These are phyloP conservation scores for Drosophila fulvimacula DNA, from an alignment of 2,888 invertebrate genomes.

Conservation along the genomic window DNA sequence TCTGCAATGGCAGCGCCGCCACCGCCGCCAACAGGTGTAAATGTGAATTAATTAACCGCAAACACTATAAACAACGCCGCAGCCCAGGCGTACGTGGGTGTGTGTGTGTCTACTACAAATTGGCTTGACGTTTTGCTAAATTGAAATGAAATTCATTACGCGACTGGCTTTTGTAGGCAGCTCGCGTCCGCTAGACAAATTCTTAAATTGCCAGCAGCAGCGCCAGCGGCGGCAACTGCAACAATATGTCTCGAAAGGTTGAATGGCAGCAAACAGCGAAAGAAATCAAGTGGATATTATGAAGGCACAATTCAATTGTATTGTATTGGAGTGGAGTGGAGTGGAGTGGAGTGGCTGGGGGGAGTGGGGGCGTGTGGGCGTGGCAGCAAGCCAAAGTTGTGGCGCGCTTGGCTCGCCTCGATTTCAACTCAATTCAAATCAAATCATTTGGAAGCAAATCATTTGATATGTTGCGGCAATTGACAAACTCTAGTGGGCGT, in stretches of 20 bases:
- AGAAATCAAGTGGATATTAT: slow-evolving; percentile 68
- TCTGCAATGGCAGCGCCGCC: slow-evolving; percentile 32
- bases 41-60: slow-evolving; percentile 85
- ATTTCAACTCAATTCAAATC: slow-evolving; percentile 83
- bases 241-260: slow-evolving; percentile 59
- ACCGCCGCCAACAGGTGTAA: slow-evolving; percentile 83
- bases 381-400: slow-evolving; percentile 28
- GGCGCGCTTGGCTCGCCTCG: slow-evolving; percentile 37
- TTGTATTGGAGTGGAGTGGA: no score
- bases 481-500: slow-evolving; percentile 65
- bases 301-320: slow-evolving; percentile 41
- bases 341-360: no score
- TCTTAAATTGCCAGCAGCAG: slow-evolving; percentile 47
- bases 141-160: slow-evolving; percentile 77
- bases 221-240: slow-evolving; percentile 18
- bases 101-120: slow-evolving; percentile 65
- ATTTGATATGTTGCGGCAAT: slow-evolving; percentile 81
- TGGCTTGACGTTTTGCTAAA: slow-evolving; percentile 69
- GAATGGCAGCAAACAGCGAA: slow-evolving; percentile 33
- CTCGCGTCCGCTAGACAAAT: slow-evolving; percentile 55
- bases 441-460: slow-evolving; percentile 83
- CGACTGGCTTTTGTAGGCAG: slow-evolving; percentile 48
- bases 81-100: slow-evolving; percentile 8
- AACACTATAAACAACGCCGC: slow-evolving; percentile 82
- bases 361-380: not conserved